A percentile compares a stretch with the other conserved stretches of the same genome.
phyloP scores from a whole-genome alignment of 2,888 invertebrate genomes.

The Cantharis nigra region DNA sequence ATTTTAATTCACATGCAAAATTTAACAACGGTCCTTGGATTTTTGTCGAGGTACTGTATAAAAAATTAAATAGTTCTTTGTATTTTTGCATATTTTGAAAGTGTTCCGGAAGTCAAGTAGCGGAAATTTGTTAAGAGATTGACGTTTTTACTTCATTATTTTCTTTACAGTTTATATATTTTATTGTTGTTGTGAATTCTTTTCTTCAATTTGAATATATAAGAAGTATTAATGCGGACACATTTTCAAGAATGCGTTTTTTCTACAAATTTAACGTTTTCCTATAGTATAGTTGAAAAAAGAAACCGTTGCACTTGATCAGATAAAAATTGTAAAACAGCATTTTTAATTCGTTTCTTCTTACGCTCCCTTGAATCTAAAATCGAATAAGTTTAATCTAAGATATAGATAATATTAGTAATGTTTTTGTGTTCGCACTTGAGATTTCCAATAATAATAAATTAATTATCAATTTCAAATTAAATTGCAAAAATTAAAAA shows the following conservation, averaged over 20 bases:
- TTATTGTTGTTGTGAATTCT: constrained; percentile 15
- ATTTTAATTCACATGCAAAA: constrained; percentile 29
- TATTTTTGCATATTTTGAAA: constrained; percentile 32
- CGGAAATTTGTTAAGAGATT: constrained; percentile 35
- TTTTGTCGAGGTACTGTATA: neutral
- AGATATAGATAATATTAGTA: neutral
- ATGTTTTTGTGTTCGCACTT: no score
- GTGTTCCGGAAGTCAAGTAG: constrained; percentile 36
- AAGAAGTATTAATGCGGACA: neutral
- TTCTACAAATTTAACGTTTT: neutral
- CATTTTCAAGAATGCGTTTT: neutral
- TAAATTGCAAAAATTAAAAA: no score
- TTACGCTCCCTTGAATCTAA: neutral
- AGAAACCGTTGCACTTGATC: neutral
- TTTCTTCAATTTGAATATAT: constrained; percentile 23
- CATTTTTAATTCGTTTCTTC: neutral
- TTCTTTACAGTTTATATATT: constrained; percentile 18
- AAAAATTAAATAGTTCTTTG: constrained; percentile 13
- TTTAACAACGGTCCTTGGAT: constrained; percentile 18
- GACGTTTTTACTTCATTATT: constrained; percentile 34
- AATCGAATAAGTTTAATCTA: neutral
- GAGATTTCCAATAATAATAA: no score
- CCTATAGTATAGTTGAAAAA: neutral
- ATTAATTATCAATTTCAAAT: no score
- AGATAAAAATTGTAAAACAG: neutral